Evolutionary conservation across 1,140 invertebrate species (phyloP).

Genomic region (Apis dorsata): DNA sequence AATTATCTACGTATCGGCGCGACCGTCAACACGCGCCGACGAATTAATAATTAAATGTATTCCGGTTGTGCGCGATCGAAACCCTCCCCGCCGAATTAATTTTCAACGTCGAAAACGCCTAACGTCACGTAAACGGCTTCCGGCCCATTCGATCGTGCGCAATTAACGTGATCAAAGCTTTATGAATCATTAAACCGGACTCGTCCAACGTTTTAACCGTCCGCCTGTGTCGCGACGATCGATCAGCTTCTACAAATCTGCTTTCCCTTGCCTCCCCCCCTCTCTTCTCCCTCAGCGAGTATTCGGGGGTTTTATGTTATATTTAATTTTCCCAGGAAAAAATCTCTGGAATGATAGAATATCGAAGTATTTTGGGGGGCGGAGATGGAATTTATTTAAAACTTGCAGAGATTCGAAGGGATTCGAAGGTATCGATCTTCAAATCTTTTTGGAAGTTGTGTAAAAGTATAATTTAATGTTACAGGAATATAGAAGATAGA

Average conservation of each 20-base stretch:
- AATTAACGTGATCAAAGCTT: constrained; percentile 52
- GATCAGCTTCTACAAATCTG: neutral
- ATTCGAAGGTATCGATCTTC: too few relatives aligned
- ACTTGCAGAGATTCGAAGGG: too few relatives aligned
- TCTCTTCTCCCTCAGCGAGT: too few relatives aligned
- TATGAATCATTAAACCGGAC: constrained; percentile 20
- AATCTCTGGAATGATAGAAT: too few relatives aligned
- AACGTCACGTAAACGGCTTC: constrained; percentile 29
- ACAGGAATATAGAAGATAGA: too few relatives aligned
- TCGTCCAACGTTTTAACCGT: neutral
- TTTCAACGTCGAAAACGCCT: constrained; percentile 34
- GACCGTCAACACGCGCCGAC: neutral
- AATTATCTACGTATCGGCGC: constrained; percentile 20
- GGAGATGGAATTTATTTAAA: too few relatives aligned
- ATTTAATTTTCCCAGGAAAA: neutral
- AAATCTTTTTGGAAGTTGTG: too few relatives aligned
- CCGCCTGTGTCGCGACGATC: neutral
- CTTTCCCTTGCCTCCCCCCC: too few relatives aligned
- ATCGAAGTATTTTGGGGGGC: too few relatives aligned
- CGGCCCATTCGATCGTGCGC: constrained; percentile 11
- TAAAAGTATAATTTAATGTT: too few relatives aligned
- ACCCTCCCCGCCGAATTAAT: constrained; percentile 25
- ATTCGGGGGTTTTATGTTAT: too few relatives aligned
- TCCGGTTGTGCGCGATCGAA: neutral
- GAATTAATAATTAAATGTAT: constrained; percentile 49